Conservation (phyloP, 2,113 vertebrate species). For the Orientallactaga bullata region DNA sequence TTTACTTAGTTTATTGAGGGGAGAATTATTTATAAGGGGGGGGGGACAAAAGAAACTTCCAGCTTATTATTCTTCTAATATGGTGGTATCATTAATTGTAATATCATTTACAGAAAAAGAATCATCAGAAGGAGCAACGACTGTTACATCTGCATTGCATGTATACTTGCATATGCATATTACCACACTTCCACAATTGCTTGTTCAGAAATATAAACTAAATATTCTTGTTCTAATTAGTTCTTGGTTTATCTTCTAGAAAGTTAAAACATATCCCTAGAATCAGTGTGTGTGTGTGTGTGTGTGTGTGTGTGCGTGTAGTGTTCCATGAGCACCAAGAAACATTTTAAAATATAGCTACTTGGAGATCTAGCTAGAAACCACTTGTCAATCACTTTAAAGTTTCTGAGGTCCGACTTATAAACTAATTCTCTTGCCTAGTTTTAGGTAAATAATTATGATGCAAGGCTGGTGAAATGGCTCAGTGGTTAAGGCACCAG, state of each 20-base stretch:
- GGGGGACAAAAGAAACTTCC: neutral
- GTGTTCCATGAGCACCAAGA: neutral
- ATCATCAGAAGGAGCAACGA: neutral
- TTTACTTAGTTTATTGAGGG: neutral
- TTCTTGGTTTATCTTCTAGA: slow-evolving; percentile 85
- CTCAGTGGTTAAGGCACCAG: too few relatives aligned
- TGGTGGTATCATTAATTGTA: neutral
- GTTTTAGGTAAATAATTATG: too few relatives aligned
- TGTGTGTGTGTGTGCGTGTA: too few relatives aligned
- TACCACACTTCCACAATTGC: slow-evolving; percentile 82
- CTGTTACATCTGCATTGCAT: neutral
- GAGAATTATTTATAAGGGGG: neutral
- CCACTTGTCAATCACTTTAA: neutral
- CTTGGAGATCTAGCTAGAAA: slow-evolving; percentile 21
- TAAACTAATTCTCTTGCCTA: neutral
- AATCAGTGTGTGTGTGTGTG: slow-evolving; percentile 71
- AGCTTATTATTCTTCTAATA: neutral
- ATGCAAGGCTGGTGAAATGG: too few relatives aligned
- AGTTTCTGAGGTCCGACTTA: neutral
- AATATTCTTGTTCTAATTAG: slow-evolving; percentile 83
- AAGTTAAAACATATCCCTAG: slow-evolving; percentile 83
- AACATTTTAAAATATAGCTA: neutral
- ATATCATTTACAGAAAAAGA: neutral
- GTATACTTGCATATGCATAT: slow-evolving; percentile 84
- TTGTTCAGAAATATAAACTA: slow-evolving; percentile 79